Base-by-base conservation (phyloP, 2,797 vertebrate species). In the Sphenopsis melanotis region DNA sequence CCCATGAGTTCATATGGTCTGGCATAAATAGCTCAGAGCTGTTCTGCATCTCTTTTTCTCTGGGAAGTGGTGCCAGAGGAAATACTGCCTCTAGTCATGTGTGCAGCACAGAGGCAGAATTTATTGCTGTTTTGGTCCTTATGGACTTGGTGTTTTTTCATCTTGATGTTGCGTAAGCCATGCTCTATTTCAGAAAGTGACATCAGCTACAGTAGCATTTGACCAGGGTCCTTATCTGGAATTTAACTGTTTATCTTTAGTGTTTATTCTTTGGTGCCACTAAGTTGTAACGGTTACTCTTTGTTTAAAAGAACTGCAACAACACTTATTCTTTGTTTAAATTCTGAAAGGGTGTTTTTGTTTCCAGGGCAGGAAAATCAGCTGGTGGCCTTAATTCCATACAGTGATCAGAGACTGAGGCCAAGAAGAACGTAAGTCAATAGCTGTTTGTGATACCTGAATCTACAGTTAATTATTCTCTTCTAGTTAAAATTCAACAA, bases 351-450 rank as follows among this genome's bases (percentile, higher is more conserved):
- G 6, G 8, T 89, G 22, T 88, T 91, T 92, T 87, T 88, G 72
- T 93, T 98, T 97, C 44, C 86, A 99, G 99, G 99, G 75, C 99
- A 99, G 96, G 99, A 99, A 98, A 99, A 99, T 91, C 99, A 99
- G 92, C 98, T 99, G 24, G 99, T 99, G 94, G 99, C 99, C 53
- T 97, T 99, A 97, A 99, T 99, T 97, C 99, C 99, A 17, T 99
- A 99, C 97, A 99, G 99, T 83, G 99, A 99, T 98, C 99, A 99
- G 90, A 98, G 99, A 93, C 98, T 99, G 86, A 98, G 98, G 66
- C 99, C 99, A 36, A 99, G 99, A 97, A 98, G 99, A 98, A 99
- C 99, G 99, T 99, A 98, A 99, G 99, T 98, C 37, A 83, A 56
- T 57, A 63, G 30, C 52, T 79, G 39, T 30, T 63, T 89, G 42